Conservation (phyloP, 2,888 invertebrate genomes). For the Himalopsyche japonica region DNA sequence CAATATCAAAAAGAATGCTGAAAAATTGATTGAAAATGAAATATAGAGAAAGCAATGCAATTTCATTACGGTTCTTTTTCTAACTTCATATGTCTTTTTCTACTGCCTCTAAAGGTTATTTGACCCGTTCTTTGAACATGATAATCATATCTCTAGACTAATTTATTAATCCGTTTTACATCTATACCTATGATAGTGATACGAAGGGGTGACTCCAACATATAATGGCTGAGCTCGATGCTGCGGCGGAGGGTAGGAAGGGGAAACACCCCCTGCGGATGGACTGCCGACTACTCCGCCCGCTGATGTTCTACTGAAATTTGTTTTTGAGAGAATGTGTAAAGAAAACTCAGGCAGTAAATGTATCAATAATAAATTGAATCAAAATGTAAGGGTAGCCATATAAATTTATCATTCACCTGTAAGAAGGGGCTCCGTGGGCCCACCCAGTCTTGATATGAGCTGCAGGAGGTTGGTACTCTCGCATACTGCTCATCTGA, state of each 20-base stretch:
- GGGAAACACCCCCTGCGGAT: slow-evolving; percentile 51
- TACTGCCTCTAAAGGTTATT: too few species aligned
- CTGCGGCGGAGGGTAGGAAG: slow-evolving; percentile 52
- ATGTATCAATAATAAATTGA: background rate
- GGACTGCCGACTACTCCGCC: slow-evolving; percentile 55
- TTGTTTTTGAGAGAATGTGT: background rate
- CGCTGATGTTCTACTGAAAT: slow-evolving; percentile 47
- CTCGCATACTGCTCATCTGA: slow-evolving; percentile 38
- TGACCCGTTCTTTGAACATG: too few species aligned
- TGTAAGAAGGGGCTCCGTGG: slow-evolving; percentile 48
- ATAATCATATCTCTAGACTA: too few species aligned
- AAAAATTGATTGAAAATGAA: too few species aligned
- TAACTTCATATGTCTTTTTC: too few species aligned
- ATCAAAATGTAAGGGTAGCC: too few species aligned
- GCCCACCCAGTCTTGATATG: slow-evolving; percentile 51
- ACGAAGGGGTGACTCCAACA: slow-evolving; percentile 53
- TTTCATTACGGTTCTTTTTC: too few species aligned
- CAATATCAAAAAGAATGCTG: too few species aligned
- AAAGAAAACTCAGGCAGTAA: background rate
- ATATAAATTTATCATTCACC: slow-evolving; percentile 9
- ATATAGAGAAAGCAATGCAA: too few species aligned
- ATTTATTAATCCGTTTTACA: background rate
- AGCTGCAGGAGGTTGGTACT: slow-evolving; percentile 50
- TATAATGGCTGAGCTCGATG: slow-evolving; percentile 51
- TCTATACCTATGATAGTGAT: slow-evolving; percentile 45